Base-by-base conservation (phyloP, 2,797 vertebrate species). In the Falco concolor region DNA sequence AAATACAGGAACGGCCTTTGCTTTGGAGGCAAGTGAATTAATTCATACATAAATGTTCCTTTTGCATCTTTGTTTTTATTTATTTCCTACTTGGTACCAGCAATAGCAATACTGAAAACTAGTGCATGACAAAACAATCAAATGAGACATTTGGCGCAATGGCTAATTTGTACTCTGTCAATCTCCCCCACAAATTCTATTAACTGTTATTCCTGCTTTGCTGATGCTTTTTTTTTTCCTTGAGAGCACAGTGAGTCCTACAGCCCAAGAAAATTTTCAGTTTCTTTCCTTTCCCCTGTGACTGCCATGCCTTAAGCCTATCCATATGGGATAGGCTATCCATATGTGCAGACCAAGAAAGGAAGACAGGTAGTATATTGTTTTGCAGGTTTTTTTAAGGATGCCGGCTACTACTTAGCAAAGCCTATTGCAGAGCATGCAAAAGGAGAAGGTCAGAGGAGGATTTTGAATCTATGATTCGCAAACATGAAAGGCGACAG, bases 71-170 rank as follows among this genome's bases (percentile, higher is more conserved):
- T 75, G 53, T 72, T 95, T 89, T 77, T 78, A 78, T 87, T 87
- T 83, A 92, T 92, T 96, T 94, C 60, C 72, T 80, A 49, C 50
- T 72, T 40, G 34, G 34, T 74, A 16, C 23, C 49, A 79, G 68
- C 49, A 27, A 32, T 4, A 82, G 49, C 56, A 75, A 59, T 21
- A n/a, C 42, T 49, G 50, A 60, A 92, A 87, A 64, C 30, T 1
- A 47, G 84, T 32, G 57, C 91, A 78, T 94, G 95, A 92, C 79
- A 49, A 34, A 70, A 91, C 87, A 95, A 89, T 8, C 75, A 68
- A 73, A 95, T 85, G 68, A 91, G 81, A 32, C 60, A 91, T 96
- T 92, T 91, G 87, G 32, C 12, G 11, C 79, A 67, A 54, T 28
- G 44, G 42, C 18, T 92, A 54, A 89, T 96, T 91, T 75, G 53